Conservation (phyloP, 2,888 invertebrate genomes). For the Brachyptera risi region DNA sequence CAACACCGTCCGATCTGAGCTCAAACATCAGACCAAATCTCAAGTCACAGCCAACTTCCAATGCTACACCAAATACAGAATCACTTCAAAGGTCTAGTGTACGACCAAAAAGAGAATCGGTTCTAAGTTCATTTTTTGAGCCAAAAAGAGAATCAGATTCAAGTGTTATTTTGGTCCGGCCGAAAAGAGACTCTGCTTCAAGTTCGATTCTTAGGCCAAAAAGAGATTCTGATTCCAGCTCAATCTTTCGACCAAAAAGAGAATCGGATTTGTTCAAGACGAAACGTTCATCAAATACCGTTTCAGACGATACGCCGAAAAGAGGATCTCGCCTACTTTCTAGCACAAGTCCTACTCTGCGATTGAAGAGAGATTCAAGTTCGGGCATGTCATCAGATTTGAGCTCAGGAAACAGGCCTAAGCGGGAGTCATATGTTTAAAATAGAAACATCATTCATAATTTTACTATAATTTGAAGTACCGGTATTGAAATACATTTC, state of each 20-base stretch:
- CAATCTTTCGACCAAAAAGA: neutral
- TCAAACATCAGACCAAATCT: neutral
- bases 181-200: neutral
- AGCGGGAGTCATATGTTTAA: slow-evolving; percentile 13
- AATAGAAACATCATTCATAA: neutral
- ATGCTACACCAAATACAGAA: neutral
- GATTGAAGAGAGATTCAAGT: neutral
- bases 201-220: neutral
- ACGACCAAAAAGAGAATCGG: neutral
- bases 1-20: slow-evolving; percentile 24
- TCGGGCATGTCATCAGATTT: neutral
- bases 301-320: neutral
- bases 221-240: neutral
- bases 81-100: neutral
- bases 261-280: no score
- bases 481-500: no score
- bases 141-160: neutral
- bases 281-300: neutral
- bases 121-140: neutral
- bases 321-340: neutral
- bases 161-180: neutral
- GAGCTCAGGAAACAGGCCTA: neutral
- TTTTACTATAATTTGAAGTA: neutral
- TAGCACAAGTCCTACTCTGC: neutral
- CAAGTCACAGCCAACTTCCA: neutral